Conservation (phyloP, 2,113 vertebrate genomes). For the Cromileptes altivelis region DNA sequence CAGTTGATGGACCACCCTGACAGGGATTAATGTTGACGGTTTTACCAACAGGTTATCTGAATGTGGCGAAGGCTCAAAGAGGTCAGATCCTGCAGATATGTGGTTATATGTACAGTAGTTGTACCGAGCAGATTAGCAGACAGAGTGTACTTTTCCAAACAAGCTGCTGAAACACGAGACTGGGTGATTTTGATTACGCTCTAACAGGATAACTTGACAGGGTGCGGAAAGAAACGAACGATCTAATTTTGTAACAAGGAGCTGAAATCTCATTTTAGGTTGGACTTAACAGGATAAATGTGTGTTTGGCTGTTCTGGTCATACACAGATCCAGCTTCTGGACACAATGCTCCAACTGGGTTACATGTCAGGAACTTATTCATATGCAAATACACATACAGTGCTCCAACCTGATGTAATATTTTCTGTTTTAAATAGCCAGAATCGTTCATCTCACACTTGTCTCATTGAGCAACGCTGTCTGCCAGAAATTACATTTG, state of each 20-base stretch:
- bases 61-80: conserved; percentile 38
- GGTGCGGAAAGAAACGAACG: neutral
- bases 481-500: no score
- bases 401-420: neutral
- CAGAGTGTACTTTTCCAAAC: conserved; percentile 24
- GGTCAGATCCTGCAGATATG: conserved; percentile 39
- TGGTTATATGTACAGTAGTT: conserved; percentile 25
- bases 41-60: conserved; percentile 61
- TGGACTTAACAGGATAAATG: neutral
- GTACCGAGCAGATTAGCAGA: conserved; percentile 1
- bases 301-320: conserved; percentile 12
- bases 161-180: conserved; percentile 11
- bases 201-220: conserved; percentile 8
- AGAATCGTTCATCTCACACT: conserved; percentile 19
- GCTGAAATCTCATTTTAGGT: conserved; percentile 20
- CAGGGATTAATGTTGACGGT: conserved; percentile 57
- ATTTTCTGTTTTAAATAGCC: conserved; percentile 5
- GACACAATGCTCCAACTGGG: neutral
- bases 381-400: conserved; percentile 4
- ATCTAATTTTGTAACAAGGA: conserved; percentile 15
- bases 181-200: conserved; percentile 7
- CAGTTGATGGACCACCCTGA: conserved; percentile 80
- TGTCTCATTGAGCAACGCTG: conserved; percentile 22
- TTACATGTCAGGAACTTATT: conserved; percentile 2
- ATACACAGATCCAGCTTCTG: neutral